Conservation (phyloP, 2,113 vertebrate genomes). For the Mus spicilegus region DNA sequence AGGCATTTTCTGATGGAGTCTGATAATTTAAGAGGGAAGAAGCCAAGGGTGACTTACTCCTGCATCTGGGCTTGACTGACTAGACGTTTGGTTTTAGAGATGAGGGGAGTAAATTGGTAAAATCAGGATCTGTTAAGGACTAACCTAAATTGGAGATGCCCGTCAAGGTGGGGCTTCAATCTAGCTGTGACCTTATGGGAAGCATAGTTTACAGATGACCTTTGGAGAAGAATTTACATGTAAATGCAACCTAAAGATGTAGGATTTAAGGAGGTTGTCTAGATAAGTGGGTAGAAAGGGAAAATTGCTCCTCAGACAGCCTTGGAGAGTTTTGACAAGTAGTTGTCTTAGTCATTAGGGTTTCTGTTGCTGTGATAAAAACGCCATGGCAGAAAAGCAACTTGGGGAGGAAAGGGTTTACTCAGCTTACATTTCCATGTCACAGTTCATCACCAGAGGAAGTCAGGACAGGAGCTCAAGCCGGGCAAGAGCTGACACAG, state of each 20-base stretch:
- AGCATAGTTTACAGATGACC: neutral
- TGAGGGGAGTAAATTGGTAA: neutral
- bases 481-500: neutral
- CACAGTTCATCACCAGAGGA: neutral
- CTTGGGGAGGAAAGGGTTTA: neutral
- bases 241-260: neutral
- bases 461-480: neutral
- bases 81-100: neutral
- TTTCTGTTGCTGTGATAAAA: neutral
- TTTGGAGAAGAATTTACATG: neutral
- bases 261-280: neutral
- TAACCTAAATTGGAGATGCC: neutral
- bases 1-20: neutral
- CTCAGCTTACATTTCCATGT: neutral
- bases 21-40: conserved; percentile 9
- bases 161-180: neutral
- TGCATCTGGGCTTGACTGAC: neutral
- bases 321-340: neutral
- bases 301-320: neutral
- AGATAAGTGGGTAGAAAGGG: neutral
- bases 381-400: neutral
- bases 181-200: neutral
- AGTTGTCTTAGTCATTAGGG: neutral
- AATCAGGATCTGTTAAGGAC: neutral
- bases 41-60: neutral